These are phyloP conservation scores for Masnerella sp. DNA, from an alignment of 2,888 invertebrate species.

Conservation along the genomic window DNA sequence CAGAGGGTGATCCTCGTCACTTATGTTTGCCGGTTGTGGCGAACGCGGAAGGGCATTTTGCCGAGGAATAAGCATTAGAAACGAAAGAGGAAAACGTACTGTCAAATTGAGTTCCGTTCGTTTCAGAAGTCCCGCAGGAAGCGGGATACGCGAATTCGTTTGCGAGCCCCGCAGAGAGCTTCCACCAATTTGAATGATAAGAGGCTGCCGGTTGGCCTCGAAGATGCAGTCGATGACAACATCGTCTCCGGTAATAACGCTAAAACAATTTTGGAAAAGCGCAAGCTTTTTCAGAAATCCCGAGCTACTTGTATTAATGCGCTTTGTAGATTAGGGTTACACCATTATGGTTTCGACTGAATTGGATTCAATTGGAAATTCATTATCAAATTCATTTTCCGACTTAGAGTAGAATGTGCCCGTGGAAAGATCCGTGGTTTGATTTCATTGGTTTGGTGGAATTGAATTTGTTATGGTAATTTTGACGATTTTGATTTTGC, in stretches of 20 bases:
- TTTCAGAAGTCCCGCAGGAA: constrained; percentile 38
- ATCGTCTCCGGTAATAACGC: constrained; percentile 1
- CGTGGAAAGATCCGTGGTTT: too few species aligned
- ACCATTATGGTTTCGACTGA: too few species aligned
- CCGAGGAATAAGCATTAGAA: constrained; percentile 37
- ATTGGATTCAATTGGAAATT: too few species aligned
- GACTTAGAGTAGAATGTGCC: too few species aligned
- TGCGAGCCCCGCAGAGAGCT: constrained; percentile 36
- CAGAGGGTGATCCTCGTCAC: constrained; percentile 4
- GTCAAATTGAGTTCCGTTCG: constrained; percentile 39
- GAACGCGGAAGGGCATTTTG: constrained; percentile 14
- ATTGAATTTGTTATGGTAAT: too few species aligned
- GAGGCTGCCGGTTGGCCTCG: constrained; percentile 2
- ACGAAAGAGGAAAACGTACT: constrained; percentile 37
- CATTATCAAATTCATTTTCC: too few species aligned
- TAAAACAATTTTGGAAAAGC: constrained; percentile 13
- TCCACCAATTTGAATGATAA: constrained; percentile 50
- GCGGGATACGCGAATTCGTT: constrained; percentile 20
- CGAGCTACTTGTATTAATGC: too few species aligned
- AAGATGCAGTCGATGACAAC: constrained; percentile 24
- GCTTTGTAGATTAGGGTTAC: too few species aligned
- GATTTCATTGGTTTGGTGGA: too few species aligned
- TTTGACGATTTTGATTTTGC: too few species aligned
- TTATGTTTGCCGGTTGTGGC: constrained; percentile 5
- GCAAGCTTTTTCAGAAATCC: too few species aligned